Evolutionary conservation across 2,113 vertebrate species (phyloP), one percentile per base, ranked within the genome.

Genomic region (Hippopotamus amphibius): DNA sequence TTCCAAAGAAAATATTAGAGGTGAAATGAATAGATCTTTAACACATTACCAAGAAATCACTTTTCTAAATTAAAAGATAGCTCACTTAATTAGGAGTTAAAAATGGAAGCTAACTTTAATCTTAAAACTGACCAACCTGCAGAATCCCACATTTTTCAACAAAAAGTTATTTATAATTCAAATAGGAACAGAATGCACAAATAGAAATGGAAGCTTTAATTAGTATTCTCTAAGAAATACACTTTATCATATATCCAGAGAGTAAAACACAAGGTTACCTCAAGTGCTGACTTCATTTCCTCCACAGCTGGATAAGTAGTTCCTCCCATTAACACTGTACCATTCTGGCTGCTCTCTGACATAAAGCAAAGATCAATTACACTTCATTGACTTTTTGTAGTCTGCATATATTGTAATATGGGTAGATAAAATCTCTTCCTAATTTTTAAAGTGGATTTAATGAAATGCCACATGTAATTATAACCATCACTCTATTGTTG

Each of bases 191-290:
- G 28, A 95, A 97, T 22, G 10, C 55, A 90, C 16, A 96, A 50
- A 33, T 21, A 84, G 46, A 92, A 96, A 80, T 63, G 16, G 61
- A 53, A 74, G 26, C n/a, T 90, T 94, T 66, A 82, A 66, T 66
- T 89, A 88, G 43, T 16, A 76, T 33, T 88, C 57, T 63, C 69
- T 94, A 87, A 90, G 8, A 8, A 84, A 91, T 50, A 80, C 12
- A 82, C 4, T 46, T 91, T 88, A 66, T 21, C 76, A 86, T 61
- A 80, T 5, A 76, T n/a, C 59, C 50, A 96, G 13, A 83, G 66
- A 95, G 13, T 22, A 77, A 77, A 93, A 76, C 37, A 77, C 8
- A 89, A 61, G 46, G 61, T 97, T 98, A 99, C 99, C 99, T 99
- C 98, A 69, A 95, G 55, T 82, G 92, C n/a, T 43, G 96, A 33